phyloP scores from a whole-genome alignment of 2,113 vertebrate species.

The Gavia stellata region DNA sequence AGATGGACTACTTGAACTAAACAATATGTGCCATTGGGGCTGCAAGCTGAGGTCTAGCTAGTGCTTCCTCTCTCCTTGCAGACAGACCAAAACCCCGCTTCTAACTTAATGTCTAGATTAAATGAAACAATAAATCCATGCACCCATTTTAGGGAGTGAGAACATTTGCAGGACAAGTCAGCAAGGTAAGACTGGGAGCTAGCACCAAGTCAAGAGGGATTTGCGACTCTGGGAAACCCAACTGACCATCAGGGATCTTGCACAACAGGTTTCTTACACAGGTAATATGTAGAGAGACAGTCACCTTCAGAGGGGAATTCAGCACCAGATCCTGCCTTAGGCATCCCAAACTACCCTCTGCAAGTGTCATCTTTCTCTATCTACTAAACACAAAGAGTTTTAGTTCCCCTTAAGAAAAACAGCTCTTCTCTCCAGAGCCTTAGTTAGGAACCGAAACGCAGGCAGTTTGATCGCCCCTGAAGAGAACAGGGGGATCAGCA shows the following conservation, averaged over 20 bases:
- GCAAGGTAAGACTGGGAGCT: not conserved
- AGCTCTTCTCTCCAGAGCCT: not conserved
- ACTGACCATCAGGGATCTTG: not conserved
- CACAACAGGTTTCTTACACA: not conserved
- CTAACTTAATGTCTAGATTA: not conserved
- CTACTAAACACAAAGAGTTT: not conserved
- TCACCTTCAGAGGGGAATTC: not conserved
- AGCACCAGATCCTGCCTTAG: not conserved
- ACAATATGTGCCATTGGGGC: not conserved
- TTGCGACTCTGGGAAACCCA: not conserved
- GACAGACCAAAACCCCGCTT: not conserved
- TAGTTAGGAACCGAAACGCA: not conserved
- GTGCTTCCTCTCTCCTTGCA: not conserved
- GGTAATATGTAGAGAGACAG: not conserved
- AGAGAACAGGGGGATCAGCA: not conserved
- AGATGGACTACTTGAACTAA: not conserved
- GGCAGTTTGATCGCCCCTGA: not conserved
- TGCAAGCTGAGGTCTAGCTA: not conserved
- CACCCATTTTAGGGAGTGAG: not conserved
- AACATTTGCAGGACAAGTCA: not conserved
- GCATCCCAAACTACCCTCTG: not conserved
- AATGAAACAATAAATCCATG: not conserved
- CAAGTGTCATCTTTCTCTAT: not conserved
- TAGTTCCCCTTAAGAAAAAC: not conserved
- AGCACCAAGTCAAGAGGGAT: not conserved